These are phyloP conservation scores for Petrophora chlorosata DNA, from an alignment of 2,888 invertebrate species.

Conservation along the genomic window DNA sequence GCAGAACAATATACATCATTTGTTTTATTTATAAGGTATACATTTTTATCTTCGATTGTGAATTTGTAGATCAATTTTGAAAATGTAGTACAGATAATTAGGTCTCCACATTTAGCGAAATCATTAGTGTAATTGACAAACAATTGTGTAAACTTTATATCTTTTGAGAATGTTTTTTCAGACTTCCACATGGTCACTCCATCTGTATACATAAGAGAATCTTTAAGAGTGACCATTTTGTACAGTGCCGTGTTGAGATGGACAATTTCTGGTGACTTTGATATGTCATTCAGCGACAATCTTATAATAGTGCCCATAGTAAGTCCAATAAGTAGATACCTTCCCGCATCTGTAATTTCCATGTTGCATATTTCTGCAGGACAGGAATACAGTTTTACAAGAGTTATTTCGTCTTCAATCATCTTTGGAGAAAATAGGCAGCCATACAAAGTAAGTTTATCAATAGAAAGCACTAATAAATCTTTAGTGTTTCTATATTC, in stretches of 20 bases:
- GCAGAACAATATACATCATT: constrained; percentile 52
- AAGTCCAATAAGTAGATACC: constrained; percentile 52
- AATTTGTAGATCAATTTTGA: constrained; percentile 60
- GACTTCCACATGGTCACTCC: constrained; percentile 64
- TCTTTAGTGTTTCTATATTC: constrained; percentile 30
- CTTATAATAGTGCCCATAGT: constrained; percentile 61
- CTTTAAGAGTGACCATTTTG: constrained; percentile 48
- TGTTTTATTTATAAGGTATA: constrained; percentile 42
- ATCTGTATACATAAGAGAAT: constrained; percentile 63
- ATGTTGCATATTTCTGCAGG: constrained; percentile 62
- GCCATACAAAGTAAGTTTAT: constrained; percentile 51
- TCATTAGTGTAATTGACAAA: constrained; percentile 62
- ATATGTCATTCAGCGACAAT: constrained; percentile 42
- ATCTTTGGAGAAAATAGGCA: constrained; percentile 47
- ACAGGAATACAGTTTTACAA: constrained; percentile 55
- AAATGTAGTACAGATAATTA: constrained; percentile 66
- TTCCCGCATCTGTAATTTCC: constrained; percentile 41
- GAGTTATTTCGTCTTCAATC: constrained; percentile 37
- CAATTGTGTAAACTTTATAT: constrained; percentile 52
- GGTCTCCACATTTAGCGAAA: constrained; percentile 51
- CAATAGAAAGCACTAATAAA: constrained; percentile 52
- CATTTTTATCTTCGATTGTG: constrained; percentile 45
- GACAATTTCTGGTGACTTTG: constrained; percentile 40
- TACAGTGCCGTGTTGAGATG: constrained; percentile 64
- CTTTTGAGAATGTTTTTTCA: constrained; percentile 47